phyloP scores from a whole-genome alignment of 2,113 vertebrate genomes.

The Sphaerodactylus townsendi region DNA sequence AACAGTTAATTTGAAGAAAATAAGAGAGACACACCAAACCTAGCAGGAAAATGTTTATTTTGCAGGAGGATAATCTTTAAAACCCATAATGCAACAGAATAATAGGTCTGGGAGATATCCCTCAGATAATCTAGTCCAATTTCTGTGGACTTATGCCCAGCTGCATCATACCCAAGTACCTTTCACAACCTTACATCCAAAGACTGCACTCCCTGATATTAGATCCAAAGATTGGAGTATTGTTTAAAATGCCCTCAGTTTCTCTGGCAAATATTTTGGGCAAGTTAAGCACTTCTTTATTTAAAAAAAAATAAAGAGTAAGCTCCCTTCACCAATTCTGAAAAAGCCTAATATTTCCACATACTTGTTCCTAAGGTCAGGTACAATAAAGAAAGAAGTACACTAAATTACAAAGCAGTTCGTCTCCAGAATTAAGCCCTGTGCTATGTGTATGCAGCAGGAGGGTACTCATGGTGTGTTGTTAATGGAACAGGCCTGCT shows the following conservation, averaged over 20 bases:
- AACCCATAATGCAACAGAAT: too few relatives aligned
- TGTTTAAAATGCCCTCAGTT: background rate
- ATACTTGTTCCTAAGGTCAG: constrained; percentile 47
- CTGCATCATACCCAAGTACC: too few relatives aligned
- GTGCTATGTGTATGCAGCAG: constrained; percentile 56
- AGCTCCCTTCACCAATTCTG: background rate
- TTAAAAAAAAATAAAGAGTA: constrained; percentile 36
- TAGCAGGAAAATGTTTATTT: too few relatives aligned
- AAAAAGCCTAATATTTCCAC: constrained; percentile 57
- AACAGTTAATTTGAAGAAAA: too few relatives aligned
- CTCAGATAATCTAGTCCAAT: too few relatives aligned
- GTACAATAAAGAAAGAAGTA: constrained; percentile 45
- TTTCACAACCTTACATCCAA: too few relatives aligned
- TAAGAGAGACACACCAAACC: too few relatives aligned
- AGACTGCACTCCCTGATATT: too few relatives aligned
- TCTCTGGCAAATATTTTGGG: constrained; percentile 38
- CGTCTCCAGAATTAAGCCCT: constrained; percentile 54
- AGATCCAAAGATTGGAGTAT: too few relatives aligned
- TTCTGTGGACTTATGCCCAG: too few relatives aligned
- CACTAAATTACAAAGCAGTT: constrained; percentile 59
- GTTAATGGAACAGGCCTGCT: constrained; percentile 62
- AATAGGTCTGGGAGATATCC: too few relatives aligned
- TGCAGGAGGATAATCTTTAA: too few relatives aligned
- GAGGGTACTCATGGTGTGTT: constrained; percentile 46
- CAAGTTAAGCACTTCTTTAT: constrained; percentile 25